phyloP scores from a whole-genome alignment of 2,113 vertebrate genomes.

The Poecilia latipinna region DNA sequence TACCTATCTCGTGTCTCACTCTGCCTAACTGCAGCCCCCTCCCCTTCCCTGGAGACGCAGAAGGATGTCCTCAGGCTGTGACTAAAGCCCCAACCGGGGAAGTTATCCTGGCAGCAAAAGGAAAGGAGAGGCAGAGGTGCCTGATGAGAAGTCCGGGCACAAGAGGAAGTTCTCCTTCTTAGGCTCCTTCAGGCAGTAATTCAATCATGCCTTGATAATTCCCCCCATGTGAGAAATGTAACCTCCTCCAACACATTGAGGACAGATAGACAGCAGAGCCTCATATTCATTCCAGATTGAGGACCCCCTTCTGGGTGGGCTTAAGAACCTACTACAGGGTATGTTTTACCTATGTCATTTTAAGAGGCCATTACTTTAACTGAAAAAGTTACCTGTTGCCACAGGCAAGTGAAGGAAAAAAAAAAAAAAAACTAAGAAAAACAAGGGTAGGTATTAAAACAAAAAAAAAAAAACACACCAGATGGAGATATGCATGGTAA shows the following conservation, averaged over 20 bases:
- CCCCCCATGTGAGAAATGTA: conserved; percentile 61
- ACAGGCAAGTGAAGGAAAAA: conserved; percentile 38
- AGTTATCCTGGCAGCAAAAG: conserved; percentile 39
- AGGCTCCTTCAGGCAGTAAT: conserved; percentile 54
- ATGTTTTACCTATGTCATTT: conserved; percentile 60
- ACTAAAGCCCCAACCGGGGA: conserved; percentile 53
- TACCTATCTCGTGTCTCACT: conserved; percentile 13
- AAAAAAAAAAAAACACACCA: conserved; percentile 69
- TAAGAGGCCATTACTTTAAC: conserved; percentile 69
- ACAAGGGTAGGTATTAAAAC: conserved; percentile 42
- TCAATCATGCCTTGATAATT: conserved; percentile 75
- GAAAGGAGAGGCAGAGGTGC: neutral
- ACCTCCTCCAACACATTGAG: conserved; percentile 44
- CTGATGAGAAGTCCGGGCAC: conserved; percentile 11
- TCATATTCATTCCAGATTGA: conserved; percentile 57
- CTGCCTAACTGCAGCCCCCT: neutral
- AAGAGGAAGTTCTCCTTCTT: conserved; percentile 42
- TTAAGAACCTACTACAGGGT: conserved; percentile 61
- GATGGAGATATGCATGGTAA: conserved; percentile 75
- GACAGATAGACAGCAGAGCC: conserved; percentile 56
- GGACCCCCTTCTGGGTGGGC: conserved; percentile 63
- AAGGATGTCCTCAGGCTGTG: conserved; percentile 54
- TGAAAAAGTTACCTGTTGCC: conserved; percentile 67
- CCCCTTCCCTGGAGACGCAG: conserved; percentile 43
- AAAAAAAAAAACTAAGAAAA: neutral